Base-by-base conservation (phyloP, 2,888 invertebrate genomes). In the Cantharis rustica region DNA sequence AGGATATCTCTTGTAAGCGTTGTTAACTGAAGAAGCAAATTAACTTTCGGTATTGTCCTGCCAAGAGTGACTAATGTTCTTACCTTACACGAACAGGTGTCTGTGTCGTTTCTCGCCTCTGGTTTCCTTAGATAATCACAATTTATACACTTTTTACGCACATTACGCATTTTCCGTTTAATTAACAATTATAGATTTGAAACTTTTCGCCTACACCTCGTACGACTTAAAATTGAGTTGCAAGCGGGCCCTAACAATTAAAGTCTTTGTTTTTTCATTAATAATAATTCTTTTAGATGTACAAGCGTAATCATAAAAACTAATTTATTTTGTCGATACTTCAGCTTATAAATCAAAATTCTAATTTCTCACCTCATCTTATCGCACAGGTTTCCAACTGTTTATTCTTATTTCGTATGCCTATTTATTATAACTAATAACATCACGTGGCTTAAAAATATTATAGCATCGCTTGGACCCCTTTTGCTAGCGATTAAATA, bases 1-100 rank as follows among this genome's bases (percentile, higher is more conserved):
- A 77, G 74, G 77, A 80, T 80, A 80, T 82, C 81, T 79, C 75
- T 77, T 69, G 77, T 78, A 76, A 79, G 78, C 69, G 68, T 31
- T 86, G 84, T 85, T 84, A 85, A 86, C 84, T 85, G 84, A 84
- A 86, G 85, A 84, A 86, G 85, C 85, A 86, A 86, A 86, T 86
- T 85, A 86, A 85, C 85, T 86, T 86, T 86, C 84, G 85, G 86
- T 85, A 85, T 86, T 86, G 86, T 86, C 84, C 85, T 86, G 86
- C 86, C 86, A 78, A 78, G 76, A 75, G 83, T 86, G 86, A 86
- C 83, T 86, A 86, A 86, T 86, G 86, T 85, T 85, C 83, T 80
- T 72, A 74, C 80, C 69, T 68, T 79, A 72, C 69, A 74, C 72
- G 81, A 84, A 84, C 84, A 85, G 84, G 85, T 85, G 84, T 84